Evolutionary conservation across 2,113 vertebrate genomes (phyloP).

Genomic region (Ancistrus triradiatus): DNA sequence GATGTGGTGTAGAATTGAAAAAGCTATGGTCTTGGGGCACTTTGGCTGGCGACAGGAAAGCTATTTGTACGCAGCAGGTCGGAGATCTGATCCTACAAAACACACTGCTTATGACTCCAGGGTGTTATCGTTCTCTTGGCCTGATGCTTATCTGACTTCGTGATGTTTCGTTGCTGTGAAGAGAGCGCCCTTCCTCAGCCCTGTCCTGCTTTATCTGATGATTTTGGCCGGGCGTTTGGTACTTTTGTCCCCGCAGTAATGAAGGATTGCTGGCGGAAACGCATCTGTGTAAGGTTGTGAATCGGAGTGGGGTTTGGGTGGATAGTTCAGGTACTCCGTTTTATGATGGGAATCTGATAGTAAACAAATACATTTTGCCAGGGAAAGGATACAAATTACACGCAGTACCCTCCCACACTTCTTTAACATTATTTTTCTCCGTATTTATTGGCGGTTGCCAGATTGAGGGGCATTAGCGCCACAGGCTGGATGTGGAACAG

Average conservation of each 20-base stretch:
- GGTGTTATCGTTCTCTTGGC: conserved; percentile 7
- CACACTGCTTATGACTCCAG: background rate
- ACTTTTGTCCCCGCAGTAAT: background rate
- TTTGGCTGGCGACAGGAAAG: background rate
- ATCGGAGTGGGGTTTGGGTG: background rate
- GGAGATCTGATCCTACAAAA: background rate
- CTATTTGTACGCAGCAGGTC: background rate
- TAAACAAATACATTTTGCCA: too few relatives aligned
- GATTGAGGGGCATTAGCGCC: too few relatives aligned
- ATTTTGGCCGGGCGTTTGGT: background rate
- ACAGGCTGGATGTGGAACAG: too few relatives aligned
- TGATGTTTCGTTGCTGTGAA: background rate
- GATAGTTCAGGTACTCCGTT: background rate
- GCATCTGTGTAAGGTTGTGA: too few relatives aligned
- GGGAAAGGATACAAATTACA: too few relatives aligned
- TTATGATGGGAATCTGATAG: background rate
- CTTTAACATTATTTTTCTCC: too few relatives aligned
- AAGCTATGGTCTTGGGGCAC: too few relatives aligned
- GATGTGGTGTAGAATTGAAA: too few relatives aligned
- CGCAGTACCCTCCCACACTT: too few relatives aligned
- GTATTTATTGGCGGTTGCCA: too few relatives aligned
- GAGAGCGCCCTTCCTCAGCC: background rate
- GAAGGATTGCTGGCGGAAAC: too few relatives aligned
- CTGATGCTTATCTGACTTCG: background rate
- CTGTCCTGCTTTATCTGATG: background rate